phyloP scores from a whole-genome alignment of 2,113 vertebrate genomes.

The Ctenomys sociabilis region DNA sequence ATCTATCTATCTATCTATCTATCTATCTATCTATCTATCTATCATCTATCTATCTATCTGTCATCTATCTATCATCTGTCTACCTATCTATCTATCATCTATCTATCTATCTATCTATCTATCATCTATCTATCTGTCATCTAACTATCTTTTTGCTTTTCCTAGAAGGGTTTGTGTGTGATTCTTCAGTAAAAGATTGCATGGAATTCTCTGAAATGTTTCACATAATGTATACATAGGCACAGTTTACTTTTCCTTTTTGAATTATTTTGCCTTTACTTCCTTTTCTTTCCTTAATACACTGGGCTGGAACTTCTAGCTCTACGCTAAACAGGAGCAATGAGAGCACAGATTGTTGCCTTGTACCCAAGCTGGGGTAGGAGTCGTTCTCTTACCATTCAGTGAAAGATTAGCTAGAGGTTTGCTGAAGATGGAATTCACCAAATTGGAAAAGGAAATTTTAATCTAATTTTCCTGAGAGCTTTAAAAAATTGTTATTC shows the following conservation, averaged over 20 bases:
- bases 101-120: no score
- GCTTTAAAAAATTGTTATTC: not conserved
- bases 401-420: not conserved
- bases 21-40: no score
- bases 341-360: not conserved
- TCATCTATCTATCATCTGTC: no score
- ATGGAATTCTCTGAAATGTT: not conserved
- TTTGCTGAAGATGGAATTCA: not conserved
- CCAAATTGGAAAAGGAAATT: not conserved
- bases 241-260: not conserved
- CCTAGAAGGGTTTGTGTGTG: not conserved
- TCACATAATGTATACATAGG: not conserved
- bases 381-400: not conserved
- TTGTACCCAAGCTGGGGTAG: not conserved
- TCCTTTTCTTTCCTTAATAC: not conserved
- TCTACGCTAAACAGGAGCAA: not conserved
- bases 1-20: no score
- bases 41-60: no score
- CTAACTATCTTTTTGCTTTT: no score
- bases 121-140: no score
- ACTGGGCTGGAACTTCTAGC: not conserved
- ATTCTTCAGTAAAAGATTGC: not conserved
- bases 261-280: not conserved
- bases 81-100: no score
- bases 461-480: not conserved